Evolutionary conservation across 1,140 invertebrate species (phyloP).

Genomic region (Zaprionus capensis): DNA sequence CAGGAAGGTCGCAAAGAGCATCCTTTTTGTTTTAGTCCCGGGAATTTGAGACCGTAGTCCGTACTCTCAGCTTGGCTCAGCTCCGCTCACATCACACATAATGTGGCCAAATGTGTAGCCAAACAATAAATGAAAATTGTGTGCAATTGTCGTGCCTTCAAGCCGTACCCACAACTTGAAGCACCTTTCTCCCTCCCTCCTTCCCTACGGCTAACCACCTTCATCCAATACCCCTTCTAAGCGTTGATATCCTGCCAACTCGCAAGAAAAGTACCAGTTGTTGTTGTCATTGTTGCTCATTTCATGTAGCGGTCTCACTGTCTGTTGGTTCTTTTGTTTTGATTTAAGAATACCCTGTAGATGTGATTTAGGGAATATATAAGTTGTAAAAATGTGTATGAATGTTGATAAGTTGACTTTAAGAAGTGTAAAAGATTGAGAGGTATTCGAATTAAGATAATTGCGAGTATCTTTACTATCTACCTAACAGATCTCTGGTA

Average conservation of each 20-base stretch:
- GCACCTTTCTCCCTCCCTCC: slow-evolving; percentile 9
- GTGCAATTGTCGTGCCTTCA: slow-evolving; percentile 77
- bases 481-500: neutral
- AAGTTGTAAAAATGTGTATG: neutral
- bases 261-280: slow-evolving; percentile 20
- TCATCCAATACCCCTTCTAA: neutral
- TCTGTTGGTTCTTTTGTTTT: slow-evolving; percentile 16
- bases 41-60: neutral
- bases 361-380: neutral
- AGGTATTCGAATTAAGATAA: neutral
- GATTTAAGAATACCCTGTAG: neutral
- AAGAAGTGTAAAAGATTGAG: neutral
- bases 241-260: neutral
- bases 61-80: slow-evolving; percentile 10
- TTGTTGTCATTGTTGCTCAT: slow-evolving; percentile 53
- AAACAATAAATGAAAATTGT: slow-evolving; percentile 83
- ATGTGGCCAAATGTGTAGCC: slow-evolving; percentile 81
- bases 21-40: slow-evolving; percentile 53
- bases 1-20: slow-evolving; percentile 1
- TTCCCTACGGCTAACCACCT: neutral
- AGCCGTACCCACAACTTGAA: slow-evolving; percentile 1
- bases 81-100: slow-evolving; percentile 56
- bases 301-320: slow-evolving; percentile 23
- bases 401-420: neutral
- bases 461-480: neutral